Conservation (phyloP, 2,797 vertebrate genomes). For the Artibeus jamaicensis region DNA sequence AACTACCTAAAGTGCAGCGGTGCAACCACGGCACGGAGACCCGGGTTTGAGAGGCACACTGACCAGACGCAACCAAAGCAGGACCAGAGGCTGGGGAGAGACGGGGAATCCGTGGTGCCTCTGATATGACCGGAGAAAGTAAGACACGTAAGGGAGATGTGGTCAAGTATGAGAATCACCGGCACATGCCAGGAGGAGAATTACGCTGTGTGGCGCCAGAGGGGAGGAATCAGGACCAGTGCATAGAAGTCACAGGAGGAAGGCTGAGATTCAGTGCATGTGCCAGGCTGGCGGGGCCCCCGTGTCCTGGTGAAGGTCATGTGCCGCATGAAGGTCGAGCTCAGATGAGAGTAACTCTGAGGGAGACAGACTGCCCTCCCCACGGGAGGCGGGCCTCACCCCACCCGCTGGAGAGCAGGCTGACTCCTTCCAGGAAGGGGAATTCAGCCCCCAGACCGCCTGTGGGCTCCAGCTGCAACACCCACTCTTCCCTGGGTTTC, state of each 20-base stretch:
- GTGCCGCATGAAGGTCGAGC: neutral
- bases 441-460: neutral
- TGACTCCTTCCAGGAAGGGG: neutral
- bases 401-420: neutral
- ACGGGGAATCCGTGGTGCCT: fast-evolving
- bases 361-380: neutral
- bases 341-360: neutral
- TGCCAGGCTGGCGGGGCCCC: neutral
- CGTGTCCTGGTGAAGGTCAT: too few species aligned
- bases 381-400: neutral
- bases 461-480: neutral
- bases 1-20: neutral
- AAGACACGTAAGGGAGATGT: neutral
- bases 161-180: neutral
- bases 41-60: neutral
- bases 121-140: neutral
- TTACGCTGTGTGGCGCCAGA: neutral
- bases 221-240: neutral
- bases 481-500: too few species aligned
- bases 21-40: neutral
- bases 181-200: neutral
- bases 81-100: neutral
- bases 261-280: neutral
- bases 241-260: neutral
- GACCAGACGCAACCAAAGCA: neutral